Evolutionary conservation across 37 sponge, comb jelly and placozoan genomes (phyloP).

Genomic region (Ephydatia muelleri): DNA sequence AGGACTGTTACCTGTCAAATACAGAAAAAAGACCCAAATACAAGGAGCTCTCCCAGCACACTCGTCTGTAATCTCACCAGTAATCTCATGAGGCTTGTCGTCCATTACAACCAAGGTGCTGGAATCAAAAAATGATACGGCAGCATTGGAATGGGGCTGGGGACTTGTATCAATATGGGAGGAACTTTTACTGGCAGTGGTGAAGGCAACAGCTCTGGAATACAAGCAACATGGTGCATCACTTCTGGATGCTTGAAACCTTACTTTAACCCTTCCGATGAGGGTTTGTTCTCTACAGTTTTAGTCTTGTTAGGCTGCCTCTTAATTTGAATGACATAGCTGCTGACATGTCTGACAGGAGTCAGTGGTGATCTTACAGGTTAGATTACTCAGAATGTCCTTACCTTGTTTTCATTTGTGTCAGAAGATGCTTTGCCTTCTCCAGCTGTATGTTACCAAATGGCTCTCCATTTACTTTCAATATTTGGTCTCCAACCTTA

Average conservation of each 20-base stretch:
- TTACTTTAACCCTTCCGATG: not conserved
- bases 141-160: not conserved
- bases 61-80: not conserved
- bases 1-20: not conserved
- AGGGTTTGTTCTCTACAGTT: not conserved
- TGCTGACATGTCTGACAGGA: not conserved
- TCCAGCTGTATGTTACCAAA: slow-evolving; percentile 52
- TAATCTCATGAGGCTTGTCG: not conserved
- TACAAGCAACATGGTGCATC: no score
- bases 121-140: not conserved
- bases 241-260: no score
- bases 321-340: not conserved
- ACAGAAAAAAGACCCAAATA: no score
- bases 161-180: no score
- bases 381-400: not conserved
- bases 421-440: slow-evolving; percentile 61
- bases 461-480: slow-evolving; percentile 76
- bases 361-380: not conserved
- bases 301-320: not conserved
- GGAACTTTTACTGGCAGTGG: no score
- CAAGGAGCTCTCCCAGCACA: not conserved
- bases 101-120: not conserved
- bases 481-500: slow-evolving; percentile 61
- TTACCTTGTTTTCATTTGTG: slow-evolving; percentile 64
- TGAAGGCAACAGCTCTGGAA: no score